Conservation (phyloP, 1,140 invertebrate species). For the Asobara japonica region DNA sequence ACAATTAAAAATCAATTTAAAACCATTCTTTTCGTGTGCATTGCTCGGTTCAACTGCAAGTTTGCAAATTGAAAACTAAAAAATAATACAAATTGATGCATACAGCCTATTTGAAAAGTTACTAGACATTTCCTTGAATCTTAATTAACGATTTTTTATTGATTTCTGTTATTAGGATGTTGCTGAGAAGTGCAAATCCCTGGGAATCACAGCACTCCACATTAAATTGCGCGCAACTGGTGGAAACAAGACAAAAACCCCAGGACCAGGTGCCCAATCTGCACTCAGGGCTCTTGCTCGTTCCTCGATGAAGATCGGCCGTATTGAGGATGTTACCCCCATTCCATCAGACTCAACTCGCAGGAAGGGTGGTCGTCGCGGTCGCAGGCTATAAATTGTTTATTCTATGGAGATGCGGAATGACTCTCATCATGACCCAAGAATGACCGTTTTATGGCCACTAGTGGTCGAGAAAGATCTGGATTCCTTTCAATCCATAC, state of each 20-base stretch:
- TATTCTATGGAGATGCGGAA: constrained; percentile 41
- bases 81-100: too few species aligned
- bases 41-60: too few species aligned
- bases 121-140: too few species aligned
- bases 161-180: constrained; percentile 81
- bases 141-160: neutral
- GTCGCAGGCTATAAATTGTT: constrained; percentile 91
- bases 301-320: constrained; percentile 99
- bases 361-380: constrained; percentile 99
- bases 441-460: too few species aligned
- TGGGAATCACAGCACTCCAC: constrained; percentile 97
- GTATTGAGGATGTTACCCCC: constrained; percentile 99
- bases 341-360: constrained; percentile 98
- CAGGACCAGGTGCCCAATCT: constrained; percentile 98
- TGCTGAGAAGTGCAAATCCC: constrained; percentile 96
- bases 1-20: too few species aligned
- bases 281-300: constrained; percentile 97
- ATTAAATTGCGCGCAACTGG: constrained; percentile 98
- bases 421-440: too few species aligned
- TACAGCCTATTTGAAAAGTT: too few species aligned
- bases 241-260: constrained; percentile 97
- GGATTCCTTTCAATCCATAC: too few species aligned
- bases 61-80: too few species aligned
- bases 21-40: too few species aligned
- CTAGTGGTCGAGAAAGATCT: too few species aligned